Evolutionary conservation across 2,797 vertebrate genomes (phyloP).

Genomic region (Squalus acanthias): DNA sequence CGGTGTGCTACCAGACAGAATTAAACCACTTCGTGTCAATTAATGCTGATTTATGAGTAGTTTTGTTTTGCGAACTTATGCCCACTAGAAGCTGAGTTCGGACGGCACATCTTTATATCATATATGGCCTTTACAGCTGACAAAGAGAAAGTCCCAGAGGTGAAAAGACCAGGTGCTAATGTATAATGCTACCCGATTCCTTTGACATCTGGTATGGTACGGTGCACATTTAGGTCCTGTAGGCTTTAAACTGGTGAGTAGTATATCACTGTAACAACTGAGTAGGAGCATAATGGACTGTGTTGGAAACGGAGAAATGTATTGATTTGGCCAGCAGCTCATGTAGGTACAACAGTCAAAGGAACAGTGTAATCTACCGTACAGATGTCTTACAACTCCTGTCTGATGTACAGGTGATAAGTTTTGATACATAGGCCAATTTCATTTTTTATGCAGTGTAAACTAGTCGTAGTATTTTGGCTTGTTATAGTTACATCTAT

Average conservation of each 20-base stretch:
- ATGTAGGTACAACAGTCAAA: background rate
- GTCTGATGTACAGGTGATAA: background rate
- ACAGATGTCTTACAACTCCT: background rate
- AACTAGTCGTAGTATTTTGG: background rate
- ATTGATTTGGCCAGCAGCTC: background rate
- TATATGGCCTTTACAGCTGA: background rate
- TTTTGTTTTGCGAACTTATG: conserved; percentile 12
- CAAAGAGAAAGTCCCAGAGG: background rate
- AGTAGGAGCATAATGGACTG: background rate
- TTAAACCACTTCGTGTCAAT: background rate
- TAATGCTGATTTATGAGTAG: background rate
- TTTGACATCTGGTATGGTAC: background rate
- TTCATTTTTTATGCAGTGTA: background rate
- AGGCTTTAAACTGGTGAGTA: background rate
- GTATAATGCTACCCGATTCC: background rate
- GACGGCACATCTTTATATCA: background rate
- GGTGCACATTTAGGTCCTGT: no score
- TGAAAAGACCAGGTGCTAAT: background rate
- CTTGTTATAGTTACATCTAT: background rate
- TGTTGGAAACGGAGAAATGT: background rate
- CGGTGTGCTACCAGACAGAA: background rate
- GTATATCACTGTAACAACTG: background rate
- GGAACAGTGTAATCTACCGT: background rate
- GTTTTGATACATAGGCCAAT: background rate
- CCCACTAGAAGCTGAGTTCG: background rate